A percentile compares a stretch with the other conserved stretches of the same genome.
Conservation (phyloP, 2,113 vertebrate genomes). For the Raja brachyura region DNA sequence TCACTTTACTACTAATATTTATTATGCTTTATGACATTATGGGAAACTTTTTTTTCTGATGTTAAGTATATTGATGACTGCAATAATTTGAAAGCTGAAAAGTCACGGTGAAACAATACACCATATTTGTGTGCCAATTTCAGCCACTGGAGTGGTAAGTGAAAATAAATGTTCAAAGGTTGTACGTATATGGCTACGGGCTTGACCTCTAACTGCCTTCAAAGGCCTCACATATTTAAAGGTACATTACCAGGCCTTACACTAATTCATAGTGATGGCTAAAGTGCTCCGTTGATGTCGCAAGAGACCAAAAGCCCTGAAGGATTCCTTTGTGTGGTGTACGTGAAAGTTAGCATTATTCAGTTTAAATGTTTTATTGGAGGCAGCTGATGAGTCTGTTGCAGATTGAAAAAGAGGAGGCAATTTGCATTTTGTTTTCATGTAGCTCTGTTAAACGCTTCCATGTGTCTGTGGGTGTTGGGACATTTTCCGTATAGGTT, state of each 20-base stretch:
- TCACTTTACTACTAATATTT: conserved; percentile 46
- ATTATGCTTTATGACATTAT: conserved; percentile 44
- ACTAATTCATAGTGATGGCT: conserved; percentile 86
- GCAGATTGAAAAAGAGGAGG: conserved; percentile 52
- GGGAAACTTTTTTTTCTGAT: conserved; percentile 46
- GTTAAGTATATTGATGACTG: conserved; percentile 45
- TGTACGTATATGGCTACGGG: conserved; percentile 62
- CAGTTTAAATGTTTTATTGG: conserved; percentile 69
- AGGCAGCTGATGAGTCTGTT: conserved; percentile 49
- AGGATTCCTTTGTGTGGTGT: conserved; percentile 56
- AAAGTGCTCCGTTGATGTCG: conserved; percentile 76
- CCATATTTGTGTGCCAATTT: conserved; percentile 49
- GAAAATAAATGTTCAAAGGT: conserved; percentile 62
- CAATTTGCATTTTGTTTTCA: conserved; percentile 61
- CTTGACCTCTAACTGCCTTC: conserved; percentile 69
- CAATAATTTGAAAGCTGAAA: conserved; percentile 51
- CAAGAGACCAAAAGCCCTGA: conserved; percentile 63
- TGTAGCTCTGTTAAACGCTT: conserved; percentile 53
- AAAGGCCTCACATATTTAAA: conserved; percentile 77
- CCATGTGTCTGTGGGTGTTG: conserved; percentile 49
- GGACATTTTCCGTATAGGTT: conserved; percentile 51
- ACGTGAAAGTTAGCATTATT: conserved; percentile 70
- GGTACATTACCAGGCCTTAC: conserved; percentile 78
- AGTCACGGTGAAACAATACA: conserved; percentile 53
- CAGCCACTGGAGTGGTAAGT: conserved; percentile 54